These are phyloP conservation scores for Bombus waltoni DNA, from an alignment of 1,140 invertebrate species.

Conservation along the genomic window DNA sequence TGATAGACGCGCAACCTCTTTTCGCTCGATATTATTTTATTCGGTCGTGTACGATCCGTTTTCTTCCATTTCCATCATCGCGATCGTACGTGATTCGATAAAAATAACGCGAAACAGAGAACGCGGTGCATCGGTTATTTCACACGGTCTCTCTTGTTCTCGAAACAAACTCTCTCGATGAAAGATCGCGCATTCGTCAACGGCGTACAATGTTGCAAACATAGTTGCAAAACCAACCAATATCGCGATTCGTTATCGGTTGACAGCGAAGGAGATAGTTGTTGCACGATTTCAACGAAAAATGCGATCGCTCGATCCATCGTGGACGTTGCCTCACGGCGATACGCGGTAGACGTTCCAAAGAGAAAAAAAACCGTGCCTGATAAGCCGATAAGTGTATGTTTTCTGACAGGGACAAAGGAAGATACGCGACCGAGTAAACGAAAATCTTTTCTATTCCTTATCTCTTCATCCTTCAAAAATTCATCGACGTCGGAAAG, in stretches of 20 bases:
- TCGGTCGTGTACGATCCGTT: too few relatives aligned
- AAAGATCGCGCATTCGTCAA: neutral
- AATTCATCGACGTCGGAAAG: neutral
- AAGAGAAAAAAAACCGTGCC: neutral
- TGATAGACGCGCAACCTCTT: too few relatives aligned
- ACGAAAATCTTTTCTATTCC: neutral
- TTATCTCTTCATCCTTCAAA: neutral
- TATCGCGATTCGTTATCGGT: constrained; percentile 16
- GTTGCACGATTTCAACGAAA: neutral
- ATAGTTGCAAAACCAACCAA: neutral
- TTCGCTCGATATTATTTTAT: too few relatives aligned
- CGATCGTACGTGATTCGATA: too few relatives aligned
- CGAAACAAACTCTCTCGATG: neutral
- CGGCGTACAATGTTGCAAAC: neutral
- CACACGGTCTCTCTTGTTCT: neutral
- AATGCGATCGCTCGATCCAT: neutral
- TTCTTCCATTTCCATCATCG: too few relatives aligned
- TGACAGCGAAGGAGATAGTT: neutral
- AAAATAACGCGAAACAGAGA: too few relatives aligned
- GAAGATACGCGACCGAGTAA: neutral
- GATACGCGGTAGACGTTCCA: neutral
- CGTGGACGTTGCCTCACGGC: neutral
- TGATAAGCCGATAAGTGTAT: constrained; percentile 15
- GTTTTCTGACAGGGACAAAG: constrained; percentile 3
- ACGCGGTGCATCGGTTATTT: too few relatives aligned